phyloP scores from a whole-genome alignment of 1,140 invertebrate genomes.

The Temnothorax curvispinosus region DNA sequence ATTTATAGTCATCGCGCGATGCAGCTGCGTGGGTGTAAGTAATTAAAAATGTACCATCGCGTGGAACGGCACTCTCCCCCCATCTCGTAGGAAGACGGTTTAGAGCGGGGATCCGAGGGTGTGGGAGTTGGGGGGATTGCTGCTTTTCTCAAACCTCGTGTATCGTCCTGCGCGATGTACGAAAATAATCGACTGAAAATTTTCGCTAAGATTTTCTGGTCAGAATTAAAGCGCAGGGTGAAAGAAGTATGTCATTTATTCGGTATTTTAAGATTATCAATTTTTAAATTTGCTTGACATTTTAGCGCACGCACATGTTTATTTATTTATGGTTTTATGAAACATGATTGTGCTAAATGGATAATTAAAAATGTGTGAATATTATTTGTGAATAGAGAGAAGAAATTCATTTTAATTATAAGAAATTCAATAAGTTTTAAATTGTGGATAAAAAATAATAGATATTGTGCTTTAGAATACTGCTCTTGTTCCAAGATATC shows the following conservation, averaged over 20 bases:
- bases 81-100: conserved; percentile 67
- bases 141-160: conserved; percentile 66
- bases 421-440: neutral
- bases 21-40: conserved; percentile 87
- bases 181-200: conserved; percentile 59
- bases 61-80: conserved; percentile 79
- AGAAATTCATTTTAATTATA: neutral
- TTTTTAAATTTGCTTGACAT: neutral
- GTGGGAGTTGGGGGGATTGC: conserved; percentile 69
- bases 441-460: neutral
- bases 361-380: neutral
- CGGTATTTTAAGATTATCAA: neutral
- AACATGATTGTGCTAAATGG: neutral
- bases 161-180: conserved; percentile 58
- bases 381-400: neutral
- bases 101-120: conserved; percentile 68
- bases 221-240: conserved; percentile 2
- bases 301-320: neutral
- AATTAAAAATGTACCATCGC: conserved; percentile 87
- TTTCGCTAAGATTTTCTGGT: neutral
- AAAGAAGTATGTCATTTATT: neutral
- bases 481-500: neutral
- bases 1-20: conserved; percentile 87
- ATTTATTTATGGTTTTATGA: neutral
- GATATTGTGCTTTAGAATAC: neutral